Evolutionary conservation across 2,797 vertebrate species (phyloP).

Genomic region (Phalanger gymnotis): DNA sequence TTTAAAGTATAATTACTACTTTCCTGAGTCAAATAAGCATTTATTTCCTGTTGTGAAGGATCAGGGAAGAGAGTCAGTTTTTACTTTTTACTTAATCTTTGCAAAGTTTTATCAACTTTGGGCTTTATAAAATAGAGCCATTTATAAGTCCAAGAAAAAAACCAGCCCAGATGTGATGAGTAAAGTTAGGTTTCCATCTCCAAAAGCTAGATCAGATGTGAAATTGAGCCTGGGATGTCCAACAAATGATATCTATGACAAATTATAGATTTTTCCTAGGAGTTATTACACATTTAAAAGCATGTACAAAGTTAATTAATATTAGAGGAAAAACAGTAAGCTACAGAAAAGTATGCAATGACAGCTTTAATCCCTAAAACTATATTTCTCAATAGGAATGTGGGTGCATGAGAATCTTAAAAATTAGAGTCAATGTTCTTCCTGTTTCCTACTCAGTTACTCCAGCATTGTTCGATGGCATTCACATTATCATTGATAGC

Average conservation of each 20-base stretch:
- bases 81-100: conserved; percentile 48
- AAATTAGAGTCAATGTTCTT: background rate
- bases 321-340: background rate
- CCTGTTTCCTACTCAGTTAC: background rate
- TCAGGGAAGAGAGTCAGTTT: background rate
- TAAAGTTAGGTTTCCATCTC: background rate
- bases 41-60: background rate
- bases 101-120: conserved; percentile 17
- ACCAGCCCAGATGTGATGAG: background rate
- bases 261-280: background rate
- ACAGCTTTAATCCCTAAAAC: conserved; percentile 4
- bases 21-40: conserved; percentile 38
- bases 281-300: background rate
- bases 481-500: background rate
- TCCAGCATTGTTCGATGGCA: background rate
- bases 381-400: background rate
- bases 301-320: conserved; percentile 25
- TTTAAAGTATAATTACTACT: conserved; percentile 43
- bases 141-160: conserved; percentile 26
- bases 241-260: background rate
- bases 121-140: background rate
- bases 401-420: background rate
- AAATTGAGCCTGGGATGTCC: background rate
- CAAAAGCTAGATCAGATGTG: background rate
- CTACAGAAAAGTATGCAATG: background rate